Conservation (phyloP, 2,888 invertebrate species). For the Siphlonurus alternatus region DNA sequence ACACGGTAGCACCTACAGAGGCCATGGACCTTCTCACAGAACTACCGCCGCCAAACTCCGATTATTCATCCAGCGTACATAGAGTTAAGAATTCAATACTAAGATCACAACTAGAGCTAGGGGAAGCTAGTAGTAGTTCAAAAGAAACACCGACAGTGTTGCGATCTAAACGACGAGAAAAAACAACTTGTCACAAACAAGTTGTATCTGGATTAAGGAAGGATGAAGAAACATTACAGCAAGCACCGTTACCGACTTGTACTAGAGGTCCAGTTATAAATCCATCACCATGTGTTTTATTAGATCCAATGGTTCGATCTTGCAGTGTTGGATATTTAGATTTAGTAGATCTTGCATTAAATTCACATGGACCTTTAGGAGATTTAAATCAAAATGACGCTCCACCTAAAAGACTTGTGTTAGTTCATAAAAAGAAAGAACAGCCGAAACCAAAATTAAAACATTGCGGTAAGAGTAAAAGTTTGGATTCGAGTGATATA, state of each 20-base stretch:
- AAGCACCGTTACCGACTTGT: background rate
- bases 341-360: conserved; percentile 55
- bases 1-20: background rate
- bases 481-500: conserved; percentile 70
- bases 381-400: conserved; percentile 45
- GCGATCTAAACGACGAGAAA: background rate
- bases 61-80: background rate
- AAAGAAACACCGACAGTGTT: background rate
- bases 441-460: conserved; percentile 31
- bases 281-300: background rate
- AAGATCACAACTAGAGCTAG: background rate
- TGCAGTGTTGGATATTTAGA: conserved; percentile 82
- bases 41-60: background rate
- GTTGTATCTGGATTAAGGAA: background rate
- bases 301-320: conserved; percentile 61
- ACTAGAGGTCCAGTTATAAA: background rate
- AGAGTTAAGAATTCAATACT: background rate
- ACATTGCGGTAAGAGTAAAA: conserved; percentile 63
- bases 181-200: background rate
- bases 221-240: background rate
- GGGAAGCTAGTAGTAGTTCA: background rate
- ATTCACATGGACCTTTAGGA: conserved; percentile 55
- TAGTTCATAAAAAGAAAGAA: conserved; percentile 47
- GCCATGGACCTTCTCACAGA: background rate
- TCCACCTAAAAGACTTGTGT: conserved; percentile 52